Percentiles rank a stretch among this genome's conserved stretches.
phyloP scores from a whole-genome alignment of 2,797 vertebrate species.

The Cyprinella venusta region DNA sequence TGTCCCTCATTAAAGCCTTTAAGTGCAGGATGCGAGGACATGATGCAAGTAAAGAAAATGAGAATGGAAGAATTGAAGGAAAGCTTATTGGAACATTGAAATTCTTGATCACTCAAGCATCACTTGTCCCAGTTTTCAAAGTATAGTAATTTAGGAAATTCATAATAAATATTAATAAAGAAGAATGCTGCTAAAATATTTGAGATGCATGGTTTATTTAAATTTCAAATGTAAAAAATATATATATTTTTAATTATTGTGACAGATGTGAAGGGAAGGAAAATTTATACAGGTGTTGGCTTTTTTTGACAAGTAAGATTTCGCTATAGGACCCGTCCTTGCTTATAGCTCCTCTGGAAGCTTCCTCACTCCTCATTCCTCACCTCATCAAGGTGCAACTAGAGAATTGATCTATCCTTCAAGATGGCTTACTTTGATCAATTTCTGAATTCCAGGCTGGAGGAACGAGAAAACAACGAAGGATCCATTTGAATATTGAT shows the following conservation, averaged over 20 bases:
- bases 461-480: neutral
- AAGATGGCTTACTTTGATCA: neutral
- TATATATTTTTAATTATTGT: neutral
- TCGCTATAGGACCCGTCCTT: neutral
- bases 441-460: neutral
- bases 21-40: neutral
- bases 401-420: neutral
- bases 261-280: neutral
- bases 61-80: neutral
- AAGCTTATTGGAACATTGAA: neutral
- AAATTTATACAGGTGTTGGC: neutral
- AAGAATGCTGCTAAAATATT: too few relatives aligned
- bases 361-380: neutral
- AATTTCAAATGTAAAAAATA: neutral
- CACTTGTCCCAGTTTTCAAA: neutral
- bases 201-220: neutral
- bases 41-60: neutral
- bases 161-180: neutral
- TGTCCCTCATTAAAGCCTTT: neutral
- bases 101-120: neutral
- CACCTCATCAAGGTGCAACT: neutral
- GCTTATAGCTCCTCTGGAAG: neutral
- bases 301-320: neutral
- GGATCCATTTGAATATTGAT: neutral
- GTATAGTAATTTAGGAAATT: neutral